These are phyloP conservation scores for Proisotoma minuta DNA, from an alignment of 2,888 invertebrate genomes.

Conservation along the genomic window DNA sequence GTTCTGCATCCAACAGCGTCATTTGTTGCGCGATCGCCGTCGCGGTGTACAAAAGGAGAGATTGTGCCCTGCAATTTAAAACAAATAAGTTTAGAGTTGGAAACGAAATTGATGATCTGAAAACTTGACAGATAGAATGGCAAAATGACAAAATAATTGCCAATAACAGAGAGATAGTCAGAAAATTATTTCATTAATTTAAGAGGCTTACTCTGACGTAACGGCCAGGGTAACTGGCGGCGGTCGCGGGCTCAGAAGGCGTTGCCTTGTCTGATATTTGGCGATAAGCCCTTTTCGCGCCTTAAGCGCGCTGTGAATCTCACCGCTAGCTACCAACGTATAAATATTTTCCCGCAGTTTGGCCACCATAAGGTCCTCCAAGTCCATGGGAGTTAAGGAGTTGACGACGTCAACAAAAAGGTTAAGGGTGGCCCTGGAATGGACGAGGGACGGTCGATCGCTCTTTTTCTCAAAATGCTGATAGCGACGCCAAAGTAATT, in stretches of 20 bases:
- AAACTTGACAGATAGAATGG: too few species aligned
- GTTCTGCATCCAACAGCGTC: conserved; percentile 89
- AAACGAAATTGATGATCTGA: background rate
- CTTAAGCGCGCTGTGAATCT: conserved; percentile 84
- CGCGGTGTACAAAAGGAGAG: conserved; percentile 86
- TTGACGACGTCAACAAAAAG: conserved; percentile 90
- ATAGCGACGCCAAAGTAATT: conserved; percentile 75
- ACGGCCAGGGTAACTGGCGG: conserved; percentile 56
- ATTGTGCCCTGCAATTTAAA: conserved; percentile 53
- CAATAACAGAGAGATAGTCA: background rate
- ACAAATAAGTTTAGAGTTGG: background rate
- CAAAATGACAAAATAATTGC: background rate
- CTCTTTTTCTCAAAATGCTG: conserved; percentile 58
- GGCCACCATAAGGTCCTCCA: conserved; percentile 72
- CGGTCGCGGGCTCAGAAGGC: conserved; percentile 54
- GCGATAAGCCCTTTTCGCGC: conserved; percentile 84
- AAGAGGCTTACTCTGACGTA: conserved; percentile 54
- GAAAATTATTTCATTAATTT: background rate
- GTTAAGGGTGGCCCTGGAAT: conserved; percentile 79
- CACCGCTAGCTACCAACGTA: conserved; percentile 84
- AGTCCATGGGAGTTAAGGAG: conserved; percentile 84
- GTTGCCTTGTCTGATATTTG: conserved; percentile 64
- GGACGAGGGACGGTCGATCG: conserved; percentile 51
- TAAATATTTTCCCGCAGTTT: conserved; percentile 89
- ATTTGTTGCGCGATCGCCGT: conserved; percentile 96